Conservation (phyloP, 2,797 vertebrate species). For the Galago senegalensis region DNA sequence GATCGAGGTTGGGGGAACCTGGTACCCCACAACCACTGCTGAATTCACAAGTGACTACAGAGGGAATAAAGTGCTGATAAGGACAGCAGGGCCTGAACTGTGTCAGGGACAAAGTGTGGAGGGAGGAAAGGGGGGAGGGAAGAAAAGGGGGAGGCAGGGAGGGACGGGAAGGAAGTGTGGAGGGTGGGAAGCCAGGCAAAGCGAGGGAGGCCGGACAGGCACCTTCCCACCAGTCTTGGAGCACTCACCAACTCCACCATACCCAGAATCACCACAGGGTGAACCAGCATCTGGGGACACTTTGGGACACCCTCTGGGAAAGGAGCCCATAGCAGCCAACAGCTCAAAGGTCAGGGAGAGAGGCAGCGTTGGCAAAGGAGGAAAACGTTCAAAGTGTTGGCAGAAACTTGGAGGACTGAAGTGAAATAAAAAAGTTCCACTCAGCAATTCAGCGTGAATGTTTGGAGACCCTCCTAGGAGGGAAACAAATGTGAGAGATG, state of each 20-base stretch:
- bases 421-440: not conserved
- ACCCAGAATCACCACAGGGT: too few species aligned
- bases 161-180: too few species aligned
- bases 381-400: not conserved
- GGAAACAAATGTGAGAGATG: not conserved
- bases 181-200: not conserved
- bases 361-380: not conserved
- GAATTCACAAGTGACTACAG: not conserved
- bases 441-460: not conserved
- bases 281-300: not conserved
- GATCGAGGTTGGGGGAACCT: rapidly evolving
- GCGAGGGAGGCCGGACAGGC: not conserved
- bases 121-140: too few species aligned
- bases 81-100: not conserved
- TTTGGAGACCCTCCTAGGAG: not conserved
- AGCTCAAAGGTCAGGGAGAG: not conserved
- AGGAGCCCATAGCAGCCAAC: not conserved
- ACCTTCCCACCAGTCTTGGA: rapidly evolving
- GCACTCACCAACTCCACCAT: too few species aligned
- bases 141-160: not conserved
- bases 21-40: rapidly evolving
- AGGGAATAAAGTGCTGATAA: not conserved
- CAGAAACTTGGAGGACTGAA: not conserved
- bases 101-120: not conserved
- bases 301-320: not conserved